A percentile compares a stretch with the other conserved stretches of the same genome.
Evolutionary conservation across 2,113 vertebrate genomes (phyloP).

Genomic region (Cavia aperea): DNA sequence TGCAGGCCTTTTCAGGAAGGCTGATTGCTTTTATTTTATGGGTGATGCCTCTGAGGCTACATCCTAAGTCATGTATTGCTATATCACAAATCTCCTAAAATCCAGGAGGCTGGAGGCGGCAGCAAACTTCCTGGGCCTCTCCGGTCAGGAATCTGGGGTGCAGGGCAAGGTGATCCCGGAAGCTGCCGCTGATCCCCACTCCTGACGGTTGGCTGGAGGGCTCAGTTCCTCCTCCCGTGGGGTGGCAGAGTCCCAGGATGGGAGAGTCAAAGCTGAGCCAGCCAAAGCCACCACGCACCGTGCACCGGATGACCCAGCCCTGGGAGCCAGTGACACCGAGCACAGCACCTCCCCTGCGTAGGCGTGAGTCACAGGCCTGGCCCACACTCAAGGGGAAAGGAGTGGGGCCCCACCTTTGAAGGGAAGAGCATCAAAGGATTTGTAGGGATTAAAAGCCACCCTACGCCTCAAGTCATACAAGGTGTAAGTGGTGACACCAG

Average conservation of each 20-base stretch:
- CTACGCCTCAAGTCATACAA: background rate
- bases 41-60: background rate
- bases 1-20: background rate
- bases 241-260: background rate
- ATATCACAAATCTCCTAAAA: background rate
- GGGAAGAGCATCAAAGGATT: background rate
- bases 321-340: constrained; percentile 1
- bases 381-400: background rate
- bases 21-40: background rate
- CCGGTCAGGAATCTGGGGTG: background rate
- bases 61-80: no score
- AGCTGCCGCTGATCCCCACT: background rate
- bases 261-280: background rate
- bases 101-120: background rate
- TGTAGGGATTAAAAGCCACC: background rate
- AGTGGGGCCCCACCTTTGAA: background rate
- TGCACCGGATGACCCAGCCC: background rate
- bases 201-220: background rate
- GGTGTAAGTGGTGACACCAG: background rate
- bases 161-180: background rate
- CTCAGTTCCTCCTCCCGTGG: background rate
- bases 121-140: background rate
- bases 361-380: constrained; percentile 19
- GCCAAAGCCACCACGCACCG: background rate
- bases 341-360: background rate